Conservation (phyloP, 1,140 invertebrate species). For the Eumaeus atala region DNA sequence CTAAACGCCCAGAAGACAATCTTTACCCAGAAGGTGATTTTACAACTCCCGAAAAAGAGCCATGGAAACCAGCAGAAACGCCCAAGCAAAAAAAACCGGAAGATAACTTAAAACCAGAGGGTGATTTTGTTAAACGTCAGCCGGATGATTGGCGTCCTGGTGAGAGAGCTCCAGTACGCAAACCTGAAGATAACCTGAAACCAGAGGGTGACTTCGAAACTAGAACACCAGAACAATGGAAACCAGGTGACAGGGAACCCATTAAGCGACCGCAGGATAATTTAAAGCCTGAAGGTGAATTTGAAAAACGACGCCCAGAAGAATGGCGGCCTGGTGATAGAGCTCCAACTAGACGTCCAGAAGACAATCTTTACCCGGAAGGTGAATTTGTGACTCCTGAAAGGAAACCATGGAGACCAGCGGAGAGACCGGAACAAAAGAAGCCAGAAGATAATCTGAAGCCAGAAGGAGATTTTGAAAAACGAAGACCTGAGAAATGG, state of each 20-base stretch:
- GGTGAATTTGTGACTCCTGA: conserved; percentile 72
- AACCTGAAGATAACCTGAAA: conserved; percentile 45
- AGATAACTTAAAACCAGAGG: conserved; percentile 76
- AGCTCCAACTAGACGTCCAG: conserved; percentile 20
- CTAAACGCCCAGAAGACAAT: conserved; percentile 73
- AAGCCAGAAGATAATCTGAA: conserved; percentile 76
- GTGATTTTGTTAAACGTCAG: conserved; percentile 69
- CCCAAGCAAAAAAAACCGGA: conserved; percentile 72
- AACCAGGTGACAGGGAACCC: conserved; percentile 55
- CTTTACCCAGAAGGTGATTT: conserved; percentile 77
- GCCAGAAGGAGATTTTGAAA: conserved; percentile 74
- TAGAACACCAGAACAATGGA: conserved; percentile 67
- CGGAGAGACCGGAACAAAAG: conserved; percentile 66
- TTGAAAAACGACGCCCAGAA: conserved; percentile 53
- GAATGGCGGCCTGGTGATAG: conserved; percentile 62
- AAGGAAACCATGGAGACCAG: conserved; percentile 69
- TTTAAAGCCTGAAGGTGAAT: conserved; percentile 60
- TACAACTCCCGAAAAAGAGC: conserved; percentile 60
- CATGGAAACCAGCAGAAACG: conserved; percentile 67
- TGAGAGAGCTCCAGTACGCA: conserved; percentile 69
- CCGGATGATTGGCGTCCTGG: conserved; percentile 46
- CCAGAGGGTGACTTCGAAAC: conserved; percentile 77
- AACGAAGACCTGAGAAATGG: conserved; percentile 64
- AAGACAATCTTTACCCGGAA: conserved; percentile 75
- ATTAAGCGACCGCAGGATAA: conserved; percentile 46